phyloP scores from a whole-genome alignment of 2,888 invertebrate species.

The Dione juno region DNA sequence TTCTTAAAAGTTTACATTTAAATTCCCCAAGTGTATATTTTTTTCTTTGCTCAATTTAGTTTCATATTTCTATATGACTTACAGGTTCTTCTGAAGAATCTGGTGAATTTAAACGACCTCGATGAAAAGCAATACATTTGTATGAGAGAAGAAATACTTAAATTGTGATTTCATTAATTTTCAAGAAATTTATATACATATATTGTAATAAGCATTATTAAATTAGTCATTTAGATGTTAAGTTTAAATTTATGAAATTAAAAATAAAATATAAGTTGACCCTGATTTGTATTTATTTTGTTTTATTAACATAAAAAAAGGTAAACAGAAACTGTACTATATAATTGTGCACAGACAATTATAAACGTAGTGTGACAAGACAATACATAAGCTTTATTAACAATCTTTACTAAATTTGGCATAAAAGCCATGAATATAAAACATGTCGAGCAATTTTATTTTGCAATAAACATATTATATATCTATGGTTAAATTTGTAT shows the following conservation, averaged over 20 bases:
- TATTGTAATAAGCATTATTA: constrained; percentile 56
- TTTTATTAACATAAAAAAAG: constrained; percentile 17
- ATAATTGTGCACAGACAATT: too few species aligned
- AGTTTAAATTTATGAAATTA: constrained; percentile 50
- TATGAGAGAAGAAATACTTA: constrained; percentile 57
- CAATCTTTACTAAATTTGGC: too few species aligned
- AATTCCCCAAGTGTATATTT: background rate
- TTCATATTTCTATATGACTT: constrained; percentile 37
- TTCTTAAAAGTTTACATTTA: too few species aligned
- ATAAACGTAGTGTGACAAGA: too few species aligned
- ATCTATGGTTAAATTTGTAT: too few species aligned
- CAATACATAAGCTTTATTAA: too few species aligned
- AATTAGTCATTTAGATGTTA: constrained; percentile 78
- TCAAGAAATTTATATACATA: constrained; percentile 58
- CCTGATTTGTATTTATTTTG: constrained; percentile 40
- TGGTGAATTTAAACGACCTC: constrained; percentile 75
- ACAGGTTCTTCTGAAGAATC: constrained; percentile 79
- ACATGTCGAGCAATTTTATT: too few species aligned
- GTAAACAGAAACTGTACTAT: too few species aligned
- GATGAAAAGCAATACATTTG: constrained; percentile 56
- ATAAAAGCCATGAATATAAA: too few species aligned
- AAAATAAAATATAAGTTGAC: constrained; percentile 48
- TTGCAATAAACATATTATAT: too few species aligned
- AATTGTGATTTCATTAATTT: constrained; percentile 74
- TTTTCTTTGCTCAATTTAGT: background rate